phyloP scores from a whole-genome alignment of 2,888 invertebrate genomes.

The Galeruca laticollis region DNA sequence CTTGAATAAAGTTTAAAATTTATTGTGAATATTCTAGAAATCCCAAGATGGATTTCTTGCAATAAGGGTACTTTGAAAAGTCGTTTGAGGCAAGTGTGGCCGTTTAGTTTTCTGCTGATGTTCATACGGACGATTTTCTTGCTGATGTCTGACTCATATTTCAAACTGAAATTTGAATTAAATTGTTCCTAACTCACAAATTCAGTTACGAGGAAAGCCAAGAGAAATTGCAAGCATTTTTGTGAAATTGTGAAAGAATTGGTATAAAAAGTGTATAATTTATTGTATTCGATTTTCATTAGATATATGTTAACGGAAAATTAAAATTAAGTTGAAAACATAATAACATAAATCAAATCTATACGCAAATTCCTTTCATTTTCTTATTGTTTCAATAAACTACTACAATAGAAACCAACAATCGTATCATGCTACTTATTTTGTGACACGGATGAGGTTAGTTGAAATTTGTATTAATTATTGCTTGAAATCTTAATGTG shows the following conservation, averaged over 20 bases:
- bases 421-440: too few relatives aligned
- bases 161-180: slow-evolving; percentile 51
- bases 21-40: slow-evolving; percentile 29
- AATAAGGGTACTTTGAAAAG: slow-evolving; percentile 60
- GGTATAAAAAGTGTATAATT: slow-evolving; percentile 17
- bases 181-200: slow-evolving; percentile 46
- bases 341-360: too few relatives aligned
- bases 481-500: too few relatives aligned
- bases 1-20: slow-evolving; percentile 32
- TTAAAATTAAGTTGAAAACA: too few relatives aligned
- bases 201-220: slow-evolving; percentile 23
- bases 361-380: too few relatives aligned
- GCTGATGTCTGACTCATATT: slow-evolving; percentile 51
- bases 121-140: slow-evolving; percentile 48
- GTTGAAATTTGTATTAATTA: too few relatives aligned
- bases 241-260: slow-evolving; percentile 35
- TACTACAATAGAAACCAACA: too few relatives aligned
- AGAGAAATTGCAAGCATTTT: slow-evolving; percentile 32
- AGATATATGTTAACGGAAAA: too few relatives aligned
- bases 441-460: too few relatives aligned
- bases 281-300: neutral
- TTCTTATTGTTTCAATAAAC: too few relatives aligned
- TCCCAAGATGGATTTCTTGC: slow-evolving; percentile 39
- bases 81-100: slow-evolving; percentile 61
- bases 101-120: slow-evolving; percentile 54